These are phyloP conservation scores for Lineus longissimus DNA, from an alignment of 1,140 invertebrate species.

Conservation along the genomic window DNA sequence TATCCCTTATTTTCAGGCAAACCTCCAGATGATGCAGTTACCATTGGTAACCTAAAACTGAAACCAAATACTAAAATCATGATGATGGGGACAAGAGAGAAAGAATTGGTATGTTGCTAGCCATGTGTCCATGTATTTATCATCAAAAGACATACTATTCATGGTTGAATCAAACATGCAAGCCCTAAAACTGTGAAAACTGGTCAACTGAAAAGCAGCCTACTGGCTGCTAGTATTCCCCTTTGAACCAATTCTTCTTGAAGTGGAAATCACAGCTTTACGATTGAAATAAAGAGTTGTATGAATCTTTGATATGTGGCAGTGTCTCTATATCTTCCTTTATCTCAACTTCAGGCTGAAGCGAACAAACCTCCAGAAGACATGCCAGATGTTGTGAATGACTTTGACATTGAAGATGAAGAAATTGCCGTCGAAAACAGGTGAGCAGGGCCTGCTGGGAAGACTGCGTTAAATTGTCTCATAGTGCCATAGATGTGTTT, in stretches of 20 bases:
- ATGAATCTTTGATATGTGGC: too few relatives aligned
- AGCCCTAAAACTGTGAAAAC: too few relatives aligned
- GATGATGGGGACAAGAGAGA: conserved; percentile 94
- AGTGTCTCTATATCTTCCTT: too few relatives aligned
- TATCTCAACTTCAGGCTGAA: conserved; percentile 41
- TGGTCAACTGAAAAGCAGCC: too few relatives aligned
- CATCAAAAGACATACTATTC: background rate
- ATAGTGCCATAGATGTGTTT: background rate
- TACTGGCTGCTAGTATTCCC: too few relatives aligned
- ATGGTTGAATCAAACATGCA: too few relatives aligned
- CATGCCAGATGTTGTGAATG: conserved; percentile 67
- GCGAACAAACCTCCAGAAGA: conserved; percentile 68
- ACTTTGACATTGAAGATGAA: conserved; percentile 72
- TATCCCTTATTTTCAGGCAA: conserved; percentile 64
- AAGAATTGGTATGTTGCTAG: conserved; percentile 78
- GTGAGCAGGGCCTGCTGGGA: too few relatives aligned
- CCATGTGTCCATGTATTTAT: background rate
- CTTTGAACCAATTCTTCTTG: too few relatives aligned
- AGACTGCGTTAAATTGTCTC: too few relatives aligned
- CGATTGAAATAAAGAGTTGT: too few relatives aligned
- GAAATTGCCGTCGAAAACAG: conserved; percentile 73
- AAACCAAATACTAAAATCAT: conserved; percentile 90
- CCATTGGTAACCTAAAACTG: conserved; percentile 67
- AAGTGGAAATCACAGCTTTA: too few relatives aligned
- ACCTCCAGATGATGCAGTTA: conserved; percentile 70